Conservation (phyloP, 2,888 invertebrate species). For the Apoda limacodes region DNA sequence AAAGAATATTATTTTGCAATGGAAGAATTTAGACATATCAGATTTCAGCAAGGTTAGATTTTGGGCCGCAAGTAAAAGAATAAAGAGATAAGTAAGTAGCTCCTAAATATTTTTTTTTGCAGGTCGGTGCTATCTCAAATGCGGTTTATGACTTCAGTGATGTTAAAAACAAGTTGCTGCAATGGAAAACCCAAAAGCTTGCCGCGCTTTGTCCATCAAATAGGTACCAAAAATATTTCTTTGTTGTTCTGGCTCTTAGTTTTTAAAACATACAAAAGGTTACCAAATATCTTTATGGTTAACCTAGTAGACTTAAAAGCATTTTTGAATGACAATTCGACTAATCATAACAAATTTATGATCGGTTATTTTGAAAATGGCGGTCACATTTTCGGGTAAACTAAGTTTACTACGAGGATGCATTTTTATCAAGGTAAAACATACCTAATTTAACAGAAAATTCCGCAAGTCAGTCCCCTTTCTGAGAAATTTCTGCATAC, state of each 20-base stretch:
- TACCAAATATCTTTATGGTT: too few relatives aligned
- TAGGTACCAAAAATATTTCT: constrained; percentile 31
- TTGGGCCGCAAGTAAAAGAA: background rate
- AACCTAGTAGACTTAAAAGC: too few relatives aligned
- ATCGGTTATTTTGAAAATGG: too few relatives aligned
- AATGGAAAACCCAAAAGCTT: constrained; percentile 62
- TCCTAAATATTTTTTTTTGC: constrained; percentile 14
- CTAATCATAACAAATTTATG: too few relatives aligned
- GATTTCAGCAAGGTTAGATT: constrained; percentile 55
- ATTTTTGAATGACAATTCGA: too few relatives aligned
- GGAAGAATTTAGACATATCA: constrained; percentile 47
- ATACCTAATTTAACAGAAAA: too few relatives aligned
- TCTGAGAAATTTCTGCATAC: too few relatives aligned
- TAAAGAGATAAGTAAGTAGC: constrained; percentile 1
- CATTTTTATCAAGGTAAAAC: too few relatives aligned
- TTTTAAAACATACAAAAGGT: background rate
- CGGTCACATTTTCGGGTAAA: too few relatives aligned
- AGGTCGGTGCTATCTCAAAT: constrained; percentile 48
- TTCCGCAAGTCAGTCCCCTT: too few relatives aligned
- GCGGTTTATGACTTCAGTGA: constrained; percentile 57
- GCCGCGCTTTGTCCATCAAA: constrained; percentile 52
- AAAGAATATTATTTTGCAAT: constrained; percentile 49
- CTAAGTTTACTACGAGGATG: too few relatives aligned
- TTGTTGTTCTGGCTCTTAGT: background rate
- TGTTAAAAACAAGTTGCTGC: constrained; percentile 58